phyloP scores from a whole-genome alignment of 2,797 vertebrate species.

The Peromyscus aztecus region DNA sequence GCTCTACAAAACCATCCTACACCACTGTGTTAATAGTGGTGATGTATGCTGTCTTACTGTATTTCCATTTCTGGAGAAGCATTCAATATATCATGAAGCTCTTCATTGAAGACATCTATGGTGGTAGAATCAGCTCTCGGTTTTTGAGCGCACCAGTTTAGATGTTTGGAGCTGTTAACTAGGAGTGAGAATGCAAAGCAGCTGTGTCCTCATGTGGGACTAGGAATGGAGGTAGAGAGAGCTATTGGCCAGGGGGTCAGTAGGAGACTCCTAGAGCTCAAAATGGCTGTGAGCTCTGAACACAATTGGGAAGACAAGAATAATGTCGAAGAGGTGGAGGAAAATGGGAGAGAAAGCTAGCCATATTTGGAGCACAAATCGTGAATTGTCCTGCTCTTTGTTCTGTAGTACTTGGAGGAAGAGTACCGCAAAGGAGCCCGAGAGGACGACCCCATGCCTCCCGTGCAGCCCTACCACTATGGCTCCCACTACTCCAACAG shows the following conservation, averaged over 20 bases:
- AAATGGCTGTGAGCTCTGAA: neutral
- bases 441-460: conserved; percentile 99
- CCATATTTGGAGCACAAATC: neutral
- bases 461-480: conserved; percentile 98
- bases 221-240: neutral
- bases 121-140: neutral
- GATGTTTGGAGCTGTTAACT: neutral
- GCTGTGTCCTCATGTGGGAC: neutral
- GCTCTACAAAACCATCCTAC: neutral
- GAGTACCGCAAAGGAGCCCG: conserved; percentile 96
- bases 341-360: neutral
- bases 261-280: neutral
- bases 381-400: neutral
- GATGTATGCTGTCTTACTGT: neutral
- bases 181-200: neutral
- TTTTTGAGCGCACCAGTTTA: neutral
- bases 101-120: neutral
- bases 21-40: neutral
- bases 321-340: no score
- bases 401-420: conserved; percentile 95
- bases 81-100: neutral
- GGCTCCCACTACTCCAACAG: conserved; percentile 99
- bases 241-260: neutral
- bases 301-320: neutral
- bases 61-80: neutral